A percentile compares a stretch with the other conserved stretches of the same genome.
phyloP scores from a whole-genome alignment of 2,797 vertebrate genomes.

The Chiloscyllium punctatum region DNA sequence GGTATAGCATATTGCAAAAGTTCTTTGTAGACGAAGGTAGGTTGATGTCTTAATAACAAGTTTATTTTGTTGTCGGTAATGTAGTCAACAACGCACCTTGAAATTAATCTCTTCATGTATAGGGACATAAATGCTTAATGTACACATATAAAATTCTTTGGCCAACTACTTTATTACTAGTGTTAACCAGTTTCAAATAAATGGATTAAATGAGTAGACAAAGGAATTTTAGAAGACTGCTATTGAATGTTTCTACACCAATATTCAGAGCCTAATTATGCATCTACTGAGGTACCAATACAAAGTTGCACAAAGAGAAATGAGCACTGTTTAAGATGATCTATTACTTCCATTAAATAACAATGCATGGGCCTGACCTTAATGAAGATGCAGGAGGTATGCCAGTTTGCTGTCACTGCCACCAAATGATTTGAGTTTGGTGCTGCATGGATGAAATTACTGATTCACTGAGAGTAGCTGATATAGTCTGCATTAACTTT shows the following conservation, averaged over 20 bases:
- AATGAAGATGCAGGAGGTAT: neutral
- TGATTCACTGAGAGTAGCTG: slow-evolving; percentile 7
- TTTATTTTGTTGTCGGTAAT: neutral
- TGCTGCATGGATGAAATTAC: neutral
- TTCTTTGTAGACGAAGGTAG: neutral
- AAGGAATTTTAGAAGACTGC: neutral
- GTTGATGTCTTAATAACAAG: neutral
- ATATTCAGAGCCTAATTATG: neutral
- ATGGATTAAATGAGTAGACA: neutral
- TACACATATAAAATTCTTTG: neutral
- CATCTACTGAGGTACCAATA: neutral
- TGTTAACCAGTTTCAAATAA: neutral
- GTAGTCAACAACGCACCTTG: neutral
- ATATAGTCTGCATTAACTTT: neutral
- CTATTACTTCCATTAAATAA: slow-evolving; percentile 16
- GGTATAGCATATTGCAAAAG: neutral
- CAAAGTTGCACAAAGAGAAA: neutral
- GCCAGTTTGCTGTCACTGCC: neutral
- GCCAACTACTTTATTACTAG: neutral
- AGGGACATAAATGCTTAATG: neutral
- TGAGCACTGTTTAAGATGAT: slow-evolving; percentile 7
- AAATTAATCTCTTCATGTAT: neutral
- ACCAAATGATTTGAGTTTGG: neutral
- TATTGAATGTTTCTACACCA: neutral
- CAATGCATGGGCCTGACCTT: neutral